phyloP scores from a whole-genome alignment of 2,113 vertebrate species.

The Chiloscyllium plagiosum region DNA sequence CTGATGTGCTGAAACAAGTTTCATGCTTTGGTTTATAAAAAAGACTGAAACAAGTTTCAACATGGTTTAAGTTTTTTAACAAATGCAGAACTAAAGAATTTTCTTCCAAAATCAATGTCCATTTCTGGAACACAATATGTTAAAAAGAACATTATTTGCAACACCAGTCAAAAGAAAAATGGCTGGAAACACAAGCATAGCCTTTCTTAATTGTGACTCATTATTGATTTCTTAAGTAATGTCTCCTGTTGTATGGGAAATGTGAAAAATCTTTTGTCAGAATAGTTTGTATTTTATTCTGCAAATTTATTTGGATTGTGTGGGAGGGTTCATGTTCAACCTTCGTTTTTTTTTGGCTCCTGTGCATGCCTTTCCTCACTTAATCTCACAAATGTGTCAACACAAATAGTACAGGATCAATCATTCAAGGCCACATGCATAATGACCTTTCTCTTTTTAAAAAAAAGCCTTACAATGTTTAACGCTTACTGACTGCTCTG shows the following conservation, averaged over 20 bases:
- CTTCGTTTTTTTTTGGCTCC: not conserved
- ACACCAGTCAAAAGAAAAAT: not conserved
- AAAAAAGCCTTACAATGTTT: not conserved
- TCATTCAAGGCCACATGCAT: not conserved
- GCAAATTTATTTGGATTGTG: not conserved
- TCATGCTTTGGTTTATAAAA: not conserved
- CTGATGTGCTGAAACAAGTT: not conserved
- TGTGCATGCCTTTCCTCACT: not conserved
- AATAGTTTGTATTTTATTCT: not conserved
- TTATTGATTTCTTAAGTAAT: slow-evolving; percentile 15
- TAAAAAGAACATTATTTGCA: not conserved
- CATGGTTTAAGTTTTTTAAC: not conserved
- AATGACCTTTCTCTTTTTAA: not conserved
- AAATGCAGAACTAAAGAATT: slow-evolving; percentile 11
- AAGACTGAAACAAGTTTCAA: not conserved
- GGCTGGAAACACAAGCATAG: not conserved
- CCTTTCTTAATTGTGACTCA: not conserved
- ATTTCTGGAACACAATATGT: not conserved
- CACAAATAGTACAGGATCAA: not conserved
- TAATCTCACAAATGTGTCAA: not conserved
- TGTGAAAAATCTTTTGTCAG: slow-evolving; percentile 3
- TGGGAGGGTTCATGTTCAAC: not conserved
- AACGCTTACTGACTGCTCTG: not conserved
- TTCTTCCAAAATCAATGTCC: not conserved
- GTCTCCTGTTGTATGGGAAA: not conserved